Percentiles rank a stretch among this genome's conserved stretches.
These are phyloP conservation scores for Oryzias dopingdopingensis DNA, from an alignment of 2,797 vertebrate species.

Conservation along the genomic window DNA sequence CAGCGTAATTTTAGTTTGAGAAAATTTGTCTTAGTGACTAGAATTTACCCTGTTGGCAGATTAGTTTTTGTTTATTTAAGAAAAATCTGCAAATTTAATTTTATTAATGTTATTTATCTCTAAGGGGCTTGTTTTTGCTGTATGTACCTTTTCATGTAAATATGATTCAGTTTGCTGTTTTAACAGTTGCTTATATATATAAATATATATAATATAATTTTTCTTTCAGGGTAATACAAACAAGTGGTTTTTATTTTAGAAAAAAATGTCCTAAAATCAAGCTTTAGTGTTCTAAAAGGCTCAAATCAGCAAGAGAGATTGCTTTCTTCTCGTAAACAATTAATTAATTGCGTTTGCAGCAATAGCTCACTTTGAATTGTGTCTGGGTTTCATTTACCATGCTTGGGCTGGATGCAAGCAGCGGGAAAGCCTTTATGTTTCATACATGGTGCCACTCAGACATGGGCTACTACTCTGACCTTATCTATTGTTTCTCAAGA, in stretches of 20 bases:
- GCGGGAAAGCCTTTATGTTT: slow-evolving; percentile 53
- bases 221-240: no score
- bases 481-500: slow-evolving; percentile 77
- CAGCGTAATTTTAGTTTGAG: no score
- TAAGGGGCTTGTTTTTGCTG: no score
- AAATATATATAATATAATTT: no score
- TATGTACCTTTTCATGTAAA: no score
- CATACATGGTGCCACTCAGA: slow-evolving; percentile 56
- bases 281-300: background rate
- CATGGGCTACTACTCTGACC: slow-evolving; percentile 54
- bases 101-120: no score
- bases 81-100: no score
- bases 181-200: no score
- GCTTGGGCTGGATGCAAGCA: slow-evolving; percentile 32
- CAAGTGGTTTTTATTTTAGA: background rate
- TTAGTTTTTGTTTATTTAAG: no score
- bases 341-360: background rate
- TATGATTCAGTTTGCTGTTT: no score
- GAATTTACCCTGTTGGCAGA: no score
- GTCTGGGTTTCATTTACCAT: slow-evolving; percentile 20
- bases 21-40: no score
- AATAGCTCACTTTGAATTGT: background rate
- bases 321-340: background rate
- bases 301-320: background rate
- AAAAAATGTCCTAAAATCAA: background rate